Percentiles rank a stretch among this genome's conserved stretches.
Conservation (phyloP, 2,888 invertebrate species). For the Liodrosophila aerea region DNA sequence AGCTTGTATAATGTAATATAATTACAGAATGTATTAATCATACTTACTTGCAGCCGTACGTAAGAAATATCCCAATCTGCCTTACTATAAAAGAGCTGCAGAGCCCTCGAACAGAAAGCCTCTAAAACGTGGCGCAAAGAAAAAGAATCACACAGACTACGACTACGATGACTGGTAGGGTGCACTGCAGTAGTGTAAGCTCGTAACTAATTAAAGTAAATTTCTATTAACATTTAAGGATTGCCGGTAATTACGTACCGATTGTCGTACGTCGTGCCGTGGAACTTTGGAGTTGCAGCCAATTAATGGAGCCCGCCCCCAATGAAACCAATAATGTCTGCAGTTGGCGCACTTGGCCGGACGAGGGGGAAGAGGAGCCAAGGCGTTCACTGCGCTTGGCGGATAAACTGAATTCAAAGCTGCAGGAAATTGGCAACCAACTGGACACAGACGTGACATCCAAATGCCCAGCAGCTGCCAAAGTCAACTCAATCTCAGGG, state of each 20-base stretch:
- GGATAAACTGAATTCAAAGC: slow-evolving; percentile 33
- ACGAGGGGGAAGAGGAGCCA: background rate
- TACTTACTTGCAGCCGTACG: slow-evolving; percentile 15
- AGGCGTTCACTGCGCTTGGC: slow-evolving; percentile 35
- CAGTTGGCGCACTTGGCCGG: slow-evolving; percentile 41
- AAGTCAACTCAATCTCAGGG: background rate
- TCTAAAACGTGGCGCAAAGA: slow-evolving; percentile 3
- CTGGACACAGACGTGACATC: slow-evolving; percentile 29
- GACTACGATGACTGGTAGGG: slow-evolving; percentile 45
- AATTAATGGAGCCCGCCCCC: slow-evolving; percentile 35
- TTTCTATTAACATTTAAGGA: slow-evolving; percentile 24
- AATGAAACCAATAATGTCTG: slow-evolving; percentile 16
- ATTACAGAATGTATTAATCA: background rate
- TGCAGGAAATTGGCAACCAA: slow-evolving; percentile 27
- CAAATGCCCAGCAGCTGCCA: slow-evolving; percentile 38
- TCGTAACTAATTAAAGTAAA: slow-evolving; percentile 29
- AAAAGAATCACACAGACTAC: slow-evolving; percentile 17
- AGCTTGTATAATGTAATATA: background rate
- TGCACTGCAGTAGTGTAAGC: too few relatives aligned
- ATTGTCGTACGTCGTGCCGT: slow-evolving; percentile 39
- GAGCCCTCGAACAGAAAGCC: slow-evolving; percentile 22
- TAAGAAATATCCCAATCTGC: slow-evolving; percentile 23
- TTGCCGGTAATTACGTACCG: slow-evolving; percentile 39
- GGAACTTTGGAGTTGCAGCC: slow-evolving; percentile 26
- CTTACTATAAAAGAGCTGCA: slow-evolving; percentile 16